phyloP scores from a whole-genome alignment of 1,140 invertebrate species.

The Meloidogyne floridensis region DNA sequence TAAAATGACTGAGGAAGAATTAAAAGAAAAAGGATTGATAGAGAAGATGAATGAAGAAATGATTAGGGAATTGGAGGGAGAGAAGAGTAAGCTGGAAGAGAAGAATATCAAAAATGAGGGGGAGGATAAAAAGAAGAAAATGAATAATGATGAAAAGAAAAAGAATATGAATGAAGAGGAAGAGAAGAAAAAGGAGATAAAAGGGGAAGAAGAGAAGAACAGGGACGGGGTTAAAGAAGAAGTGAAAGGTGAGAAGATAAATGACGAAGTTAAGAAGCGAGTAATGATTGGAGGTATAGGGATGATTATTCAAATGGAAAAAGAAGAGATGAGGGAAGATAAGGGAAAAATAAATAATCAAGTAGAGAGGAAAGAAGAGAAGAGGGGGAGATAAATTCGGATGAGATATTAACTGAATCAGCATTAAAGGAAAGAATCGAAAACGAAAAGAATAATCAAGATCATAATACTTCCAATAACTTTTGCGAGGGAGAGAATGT shows the following conservation, averaged over 20 bases:
- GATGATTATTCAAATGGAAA: neutral
- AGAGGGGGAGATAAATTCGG: neutral
- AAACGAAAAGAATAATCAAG: too few species aligned
- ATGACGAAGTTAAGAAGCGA: neutral
- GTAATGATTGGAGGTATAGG: neutral
- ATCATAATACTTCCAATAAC: neutral
- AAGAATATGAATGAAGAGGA: neutral
- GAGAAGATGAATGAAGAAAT: neutral
- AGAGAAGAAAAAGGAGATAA: neutral
- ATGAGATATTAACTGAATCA: neutral
- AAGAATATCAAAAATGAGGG: too few species aligned
- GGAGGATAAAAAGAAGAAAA: too few species aligned
- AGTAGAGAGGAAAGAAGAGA: neutral
- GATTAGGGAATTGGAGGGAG: neutral
- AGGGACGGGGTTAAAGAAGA: neutral
- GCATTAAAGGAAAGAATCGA: too few species aligned
- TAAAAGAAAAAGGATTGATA: neutral
- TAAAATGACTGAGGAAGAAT: neutral
- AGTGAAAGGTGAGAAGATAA: neutral
- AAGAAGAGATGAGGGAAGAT: neutral
- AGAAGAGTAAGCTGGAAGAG: too few species aligned
- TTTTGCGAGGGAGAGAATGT: constrained; percentile 5
- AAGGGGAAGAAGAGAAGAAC: neutral
- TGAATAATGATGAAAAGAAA: neutral
- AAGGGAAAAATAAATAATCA: neutral